Base-by-base conservation (phyloP, 2,797 vertebrate genomes). In the Sebastes vulpes region DNA sequence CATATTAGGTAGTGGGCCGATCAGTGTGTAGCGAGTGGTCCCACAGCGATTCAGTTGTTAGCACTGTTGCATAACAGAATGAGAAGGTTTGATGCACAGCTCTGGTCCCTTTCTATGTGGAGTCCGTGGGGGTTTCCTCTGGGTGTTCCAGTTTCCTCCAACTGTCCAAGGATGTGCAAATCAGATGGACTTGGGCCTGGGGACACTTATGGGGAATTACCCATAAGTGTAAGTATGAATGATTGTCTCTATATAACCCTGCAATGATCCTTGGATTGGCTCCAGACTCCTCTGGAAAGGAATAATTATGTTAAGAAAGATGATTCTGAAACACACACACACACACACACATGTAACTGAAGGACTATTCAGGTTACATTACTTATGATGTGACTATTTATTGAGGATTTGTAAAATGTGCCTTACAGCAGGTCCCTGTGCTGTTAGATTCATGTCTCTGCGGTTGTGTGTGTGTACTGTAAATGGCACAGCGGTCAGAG, bases 401-500 rank as follows among this genome's bases (percentile, higher is more conserved):
- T 65, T 69, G 53, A 54, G 57, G 46, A 79, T 61, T 31, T 85
- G 23, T 63, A 54, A 75, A 84, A 74, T 26, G 21, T 74, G 58
- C 58, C 68, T 75, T 6, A 21, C 23, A 68, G 59, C 59, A 50
- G 11, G 60, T 81, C 71, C 59, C 68, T 26, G 54, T 56, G 76
- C 79, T 78, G 10, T 89, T 83, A 68, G 46, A 89, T 72, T 54
- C 29, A 68, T 77, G 81, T 66, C 48, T 85, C 67, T 73, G 76
- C 82, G 61, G 73, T 74, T 58, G 67, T 60, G 56, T 54, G 58
- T 46, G 18, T 75, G 66, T 75, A 72, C 79, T 82, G 78, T 80
- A 91, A 85, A 83, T 77, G 84, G 66, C 69, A 79, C 42, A 73
- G 66, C 35, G 79, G 78, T 86, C 84, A 79, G 75, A 85, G 81